Percentiles rank a stretch among this genome's conserved stretches.
These are phyloP conservation scores for Theristicus caerulescens DNA, from an alignment of 2,113 vertebrate genomes.

Conservation along the genomic window DNA sequence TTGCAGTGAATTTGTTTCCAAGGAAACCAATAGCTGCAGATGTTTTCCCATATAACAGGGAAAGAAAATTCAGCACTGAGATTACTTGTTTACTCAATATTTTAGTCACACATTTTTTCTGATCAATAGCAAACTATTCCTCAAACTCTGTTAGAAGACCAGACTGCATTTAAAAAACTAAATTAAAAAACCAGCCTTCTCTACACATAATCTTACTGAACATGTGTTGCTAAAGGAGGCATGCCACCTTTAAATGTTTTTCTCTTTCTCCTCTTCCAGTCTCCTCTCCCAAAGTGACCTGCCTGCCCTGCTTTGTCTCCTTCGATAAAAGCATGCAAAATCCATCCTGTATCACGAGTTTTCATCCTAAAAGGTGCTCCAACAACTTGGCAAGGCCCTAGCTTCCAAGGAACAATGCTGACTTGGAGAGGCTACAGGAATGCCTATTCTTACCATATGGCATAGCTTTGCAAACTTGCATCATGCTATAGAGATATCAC, in stretches of 20 bases:
- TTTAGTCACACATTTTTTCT: not conserved
- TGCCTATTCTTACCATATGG: not conserved
- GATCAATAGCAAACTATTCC: not conserved
- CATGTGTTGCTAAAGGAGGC: not conserved
- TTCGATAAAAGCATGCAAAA: not conserved
- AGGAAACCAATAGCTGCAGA: conserved; percentile 64
- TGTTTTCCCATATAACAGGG: not conserved
- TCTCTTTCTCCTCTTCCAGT: not conserved
- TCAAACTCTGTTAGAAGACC: not conserved
- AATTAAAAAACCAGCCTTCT: not conserved
- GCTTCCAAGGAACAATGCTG: not conserved
- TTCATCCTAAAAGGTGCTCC: not conserved
- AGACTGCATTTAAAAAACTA: not conserved
- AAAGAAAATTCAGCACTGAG: not conserved
- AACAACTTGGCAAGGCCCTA: not conserved
- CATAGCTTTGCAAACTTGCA: not conserved
- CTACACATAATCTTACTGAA: not conserved
- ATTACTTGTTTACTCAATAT: not conserved
- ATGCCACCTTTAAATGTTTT: not conserved
- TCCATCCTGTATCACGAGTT: accelerated
- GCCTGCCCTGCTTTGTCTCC: not conserved
- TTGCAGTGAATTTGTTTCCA: conserved; percentile 56
- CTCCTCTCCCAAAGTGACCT: not conserved
- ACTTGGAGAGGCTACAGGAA: not conserved
- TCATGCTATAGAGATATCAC: not conserved